Percentiles rank a stretch among this genome's conserved stretches.
Conservation (phyloP, 2,888 invertebrate genomes). For the Drosophila suboccidentalis region DNA sequence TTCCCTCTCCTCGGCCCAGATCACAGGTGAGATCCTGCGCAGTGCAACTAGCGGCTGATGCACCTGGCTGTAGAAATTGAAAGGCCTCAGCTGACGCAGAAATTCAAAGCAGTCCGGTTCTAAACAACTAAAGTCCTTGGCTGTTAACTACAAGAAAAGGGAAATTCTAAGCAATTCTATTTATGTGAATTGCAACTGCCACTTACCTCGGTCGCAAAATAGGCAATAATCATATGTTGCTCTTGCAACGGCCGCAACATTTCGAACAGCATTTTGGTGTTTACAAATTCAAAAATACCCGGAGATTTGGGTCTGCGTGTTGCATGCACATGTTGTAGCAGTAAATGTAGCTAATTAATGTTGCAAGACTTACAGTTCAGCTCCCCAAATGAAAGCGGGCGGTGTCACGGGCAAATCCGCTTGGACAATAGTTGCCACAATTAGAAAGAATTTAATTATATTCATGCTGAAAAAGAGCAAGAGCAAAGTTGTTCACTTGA, state of each 20-base stretch:
- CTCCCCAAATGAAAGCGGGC: conserved; percentile 65
- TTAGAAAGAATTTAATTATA: background rate
- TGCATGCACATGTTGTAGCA: background rate
- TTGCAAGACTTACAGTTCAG: conserved; percentile 43
- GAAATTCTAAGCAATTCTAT: too few species aligned
- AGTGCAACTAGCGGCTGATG: conserved; percentile 46
- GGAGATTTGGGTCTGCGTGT: conserved; percentile 4
- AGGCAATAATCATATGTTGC: conserved; percentile 49
- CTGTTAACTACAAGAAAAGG: conserved; percentile 37
- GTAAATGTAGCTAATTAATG: background rate
- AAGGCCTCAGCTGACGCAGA: conserved; percentile 26
- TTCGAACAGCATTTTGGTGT: conserved; percentile 9
- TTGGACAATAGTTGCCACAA: background rate
- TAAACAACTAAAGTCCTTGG: conserved; percentile 57
- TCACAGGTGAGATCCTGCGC: background rate
- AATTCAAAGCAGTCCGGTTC: conserved; percentile 44
- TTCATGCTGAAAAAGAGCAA: conserved; percentile 8
- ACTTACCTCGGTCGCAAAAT: conserved; percentile 49
- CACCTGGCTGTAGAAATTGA: conserved; percentile 56
- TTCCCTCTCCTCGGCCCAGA: conserved; percentile 5
- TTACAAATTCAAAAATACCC: conserved; percentile 43
- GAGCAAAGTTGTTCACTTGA: background rate
- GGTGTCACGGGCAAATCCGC: conserved; percentile 27
- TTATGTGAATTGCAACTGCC: background rate
- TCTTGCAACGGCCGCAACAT: conserved; percentile 32